Evolutionary conservation across 2,797 vertebrate genomes (phyloP), one percentile per base, ranked within the genome.

Genomic region (Pristis pectinata): DNA sequence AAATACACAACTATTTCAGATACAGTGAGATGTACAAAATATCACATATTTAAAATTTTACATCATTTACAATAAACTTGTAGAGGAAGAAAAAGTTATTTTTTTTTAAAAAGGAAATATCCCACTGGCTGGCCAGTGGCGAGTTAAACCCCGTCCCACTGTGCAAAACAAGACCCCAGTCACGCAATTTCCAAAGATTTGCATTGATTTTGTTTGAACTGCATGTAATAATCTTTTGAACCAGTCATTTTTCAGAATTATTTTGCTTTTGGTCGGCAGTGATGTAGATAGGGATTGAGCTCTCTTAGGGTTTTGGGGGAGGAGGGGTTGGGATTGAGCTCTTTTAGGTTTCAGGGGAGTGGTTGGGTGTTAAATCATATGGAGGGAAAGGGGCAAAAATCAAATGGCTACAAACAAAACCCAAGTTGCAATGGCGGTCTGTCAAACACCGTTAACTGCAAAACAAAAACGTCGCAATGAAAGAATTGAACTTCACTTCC

Each of bases 1-100:
- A 93, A 93, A 93, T 93, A 93, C 92, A 93, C 92, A 93, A 93
- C 92, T 74, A 93, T 93, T 44, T 93, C 67, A 93, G 70, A 93
- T 93, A 59, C 87, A 70, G 70, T 74, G 92, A 70, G 70, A 93
- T 93, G 92, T 93, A 93, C 92, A 93, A 93, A 93, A 93, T 93
- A 93, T 93, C 92, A 93, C 92, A 93, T 92, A 92, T 93, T 93
- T 93, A 93, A 93, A 70, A 93, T 93, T 93, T 74, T 93, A 93
- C 92, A 93, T 93, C 27, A 41, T 70, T 70, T 93, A 41, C 92
- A 72, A 74, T 93, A 93, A 44, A 74, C 24, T 93, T 17, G 44
- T 53, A 72, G 64, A 93, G 44, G 41, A 53, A 91, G 87, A 91
- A 67, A 91, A 91, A 67, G 61, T 67, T 61, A 34, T 59, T 83